These are phyloP conservation scores for Dipus sagitta DNA, from an alignment of 2,797 vertebrate species.

Conservation along the genomic window DNA sequence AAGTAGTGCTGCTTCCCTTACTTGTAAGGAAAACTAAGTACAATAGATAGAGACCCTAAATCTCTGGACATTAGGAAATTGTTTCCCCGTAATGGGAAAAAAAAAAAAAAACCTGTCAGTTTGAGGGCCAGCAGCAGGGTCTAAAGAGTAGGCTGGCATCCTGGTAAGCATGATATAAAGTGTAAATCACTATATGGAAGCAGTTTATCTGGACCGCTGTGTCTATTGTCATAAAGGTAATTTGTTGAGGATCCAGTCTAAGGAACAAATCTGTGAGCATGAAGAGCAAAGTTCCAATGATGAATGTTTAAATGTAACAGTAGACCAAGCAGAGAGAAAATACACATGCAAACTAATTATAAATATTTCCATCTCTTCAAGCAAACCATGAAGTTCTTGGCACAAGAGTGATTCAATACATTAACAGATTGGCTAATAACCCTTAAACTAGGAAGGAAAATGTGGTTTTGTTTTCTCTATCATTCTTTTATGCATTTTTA, in stretches of 20 bases:
- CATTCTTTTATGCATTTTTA: background rate
- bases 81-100: background rate
- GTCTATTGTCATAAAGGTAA: constrained; percentile 37
- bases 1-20: background rate
- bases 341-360: constrained; percentile 37
- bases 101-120: background rate
- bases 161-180: background rate
- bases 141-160: constrained; percentile 1
- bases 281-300: constrained; percentile 26
- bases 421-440: background rate
- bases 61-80: background rate
- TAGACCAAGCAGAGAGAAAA: constrained; percentile 38
- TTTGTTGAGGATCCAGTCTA: constrained; percentile 36
- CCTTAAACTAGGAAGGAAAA: constrained; percentile 41
- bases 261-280: constrained; percentile 19
- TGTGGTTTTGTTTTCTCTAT: background rate
- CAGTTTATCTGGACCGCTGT: constrained; percentile 17
- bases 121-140: background rate
- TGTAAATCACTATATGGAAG: constrained; percentile 16
- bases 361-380: constrained; percentile 17
- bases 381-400: background rate
- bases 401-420: constrained; percentile 9
- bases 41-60: background rate
- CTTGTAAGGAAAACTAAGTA: background rate
- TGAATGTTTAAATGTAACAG: constrained; percentile 44